phyloP scores from a whole-genome alignment of 2,113 vertebrate species.

The Ivindomyrus marchei region DNA sequence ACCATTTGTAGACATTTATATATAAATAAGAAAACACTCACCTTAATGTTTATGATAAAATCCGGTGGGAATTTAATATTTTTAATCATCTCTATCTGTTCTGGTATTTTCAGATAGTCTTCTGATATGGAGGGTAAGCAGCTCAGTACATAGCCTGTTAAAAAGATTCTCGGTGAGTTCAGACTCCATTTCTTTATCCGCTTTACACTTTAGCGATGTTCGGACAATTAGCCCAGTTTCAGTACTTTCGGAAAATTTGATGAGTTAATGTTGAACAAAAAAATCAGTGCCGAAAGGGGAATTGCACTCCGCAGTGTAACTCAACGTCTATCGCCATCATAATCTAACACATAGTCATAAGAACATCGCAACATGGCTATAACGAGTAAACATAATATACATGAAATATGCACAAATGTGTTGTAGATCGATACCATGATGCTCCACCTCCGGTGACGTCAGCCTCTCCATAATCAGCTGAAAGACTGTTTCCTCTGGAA shows the following conservation, averaged over 20 bases:
- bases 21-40: slow-evolving; percentile 37
- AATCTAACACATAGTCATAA: neutral
- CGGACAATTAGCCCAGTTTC: neutral
- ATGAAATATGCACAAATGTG: neutral
- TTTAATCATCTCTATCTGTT: slow-evolving; percentile 79
- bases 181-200: neutral
- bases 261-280: neutral
- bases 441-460: slow-evolving; percentile 71
- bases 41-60: slow-evolving; percentile 94
- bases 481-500: slow-evolving; percentile 72
- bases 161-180: slow-evolving; percentile 21
- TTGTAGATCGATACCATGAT: slow-evolving; percentile 70
- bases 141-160: slow-evolving; percentile 83
- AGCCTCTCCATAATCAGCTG: slow-evolving; percentile 72
- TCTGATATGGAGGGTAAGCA: slow-evolving; percentile 78
- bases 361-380: neutral
- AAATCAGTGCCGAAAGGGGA: neutral
- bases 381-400: neutral
- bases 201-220: neutral
- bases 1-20: neutral
- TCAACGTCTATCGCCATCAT: neutral
- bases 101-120: slow-evolving; percentile 60
- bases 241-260: neutral
- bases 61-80: slow-evolving; percentile 75
- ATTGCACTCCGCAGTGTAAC: neutral